Conservation (phyloP, 2,797 vertebrate genomes). For the Cheirogaleus major region DNA sequence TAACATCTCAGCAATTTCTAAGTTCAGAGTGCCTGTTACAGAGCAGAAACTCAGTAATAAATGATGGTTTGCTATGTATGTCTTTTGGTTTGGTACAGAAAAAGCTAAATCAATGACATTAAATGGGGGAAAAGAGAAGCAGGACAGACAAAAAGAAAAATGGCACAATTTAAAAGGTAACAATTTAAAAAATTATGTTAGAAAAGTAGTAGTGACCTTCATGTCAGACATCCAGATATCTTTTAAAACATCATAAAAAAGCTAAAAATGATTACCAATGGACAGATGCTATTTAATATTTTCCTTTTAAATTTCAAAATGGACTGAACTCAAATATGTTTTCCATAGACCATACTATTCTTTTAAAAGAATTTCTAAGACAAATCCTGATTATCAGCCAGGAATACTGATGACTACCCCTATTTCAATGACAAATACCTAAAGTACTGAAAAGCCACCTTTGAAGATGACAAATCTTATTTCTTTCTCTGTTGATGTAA, state of each 20-base stretch:
- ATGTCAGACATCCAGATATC: neutral
- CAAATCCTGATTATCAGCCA: neutral
- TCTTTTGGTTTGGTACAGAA: neutral
- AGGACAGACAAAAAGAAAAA: slow-evolving; percentile 18
- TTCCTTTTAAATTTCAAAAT: slow-evolving; percentile 46
- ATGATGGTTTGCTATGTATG: neutral
- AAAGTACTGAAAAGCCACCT: neutral
- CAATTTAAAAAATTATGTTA: slow-evolving; percentile 35
- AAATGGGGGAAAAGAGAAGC: neutral
- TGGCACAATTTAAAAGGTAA: slow-evolving; percentile 29
- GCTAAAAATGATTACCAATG: neutral
- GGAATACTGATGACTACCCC: neutral
- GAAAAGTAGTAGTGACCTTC: neutral
- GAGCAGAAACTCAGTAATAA: slow-evolving; percentile 22
- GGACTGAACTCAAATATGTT: neutral
- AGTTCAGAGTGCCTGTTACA: neutral
- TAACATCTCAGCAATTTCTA: slow-evolving; percentile 24
- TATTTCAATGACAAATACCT: slow-evolving; percentile 2
- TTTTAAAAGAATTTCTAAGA: slow-evolving; percentile 35
- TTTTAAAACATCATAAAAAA: neutral
- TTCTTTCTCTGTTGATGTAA: neutral
- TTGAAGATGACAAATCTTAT: neutral
- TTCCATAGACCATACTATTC: neutral
- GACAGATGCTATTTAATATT: neutral
- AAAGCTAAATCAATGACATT: slow-evolving; percentile 36